Base-by-base conservation (phyloP, 2,797 vertebrate species). In the Microctenopoma stevenorrisi region DNA sequence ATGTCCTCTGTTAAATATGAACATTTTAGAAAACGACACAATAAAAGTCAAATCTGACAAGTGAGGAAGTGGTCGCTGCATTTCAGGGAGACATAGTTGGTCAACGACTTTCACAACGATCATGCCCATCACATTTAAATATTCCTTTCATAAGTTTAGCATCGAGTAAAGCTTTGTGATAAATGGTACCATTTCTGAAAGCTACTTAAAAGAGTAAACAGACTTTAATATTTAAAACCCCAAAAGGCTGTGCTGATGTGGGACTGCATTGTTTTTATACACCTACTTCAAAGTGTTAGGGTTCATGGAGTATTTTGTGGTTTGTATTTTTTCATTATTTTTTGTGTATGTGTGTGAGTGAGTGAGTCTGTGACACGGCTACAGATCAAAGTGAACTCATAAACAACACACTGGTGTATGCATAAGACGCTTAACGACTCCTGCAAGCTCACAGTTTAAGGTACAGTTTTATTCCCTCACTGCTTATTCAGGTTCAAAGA, bases 341-440 rank as follows among this genome's bases (percentile, higher is more conserved):
- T 70, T 26, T 59, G 48, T 51, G 0, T 59, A 12, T 68, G 7
- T 69, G 53, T 16, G 10, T 49, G 33, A 13, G 7, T 10, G 9
- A n/a, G 59, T 7, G 59, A 11, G 68, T 7, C 26, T 67, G 68
- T 65, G 83, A 78, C 71, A 76, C 75, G 18, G 49, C 54, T 7
- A 6, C 35, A 72, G 83, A 86, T 91, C 84, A 91, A 89, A 89
- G 86, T 69, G 73, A 88, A 79, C 61, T 72, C 46, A 68, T 80
- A 82, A 86, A 85, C 82, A 87, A 73, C 68, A 70, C 55, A 37
- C 67, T 66, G 61, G 65, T 74, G 81, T 54, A 76, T 86, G 80
- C 80, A 82, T 81, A 80, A 89, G 79, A 85, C 33, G 62, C 80
- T 85, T 79, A 85, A 68, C 57, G 33, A 74, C 67, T 75, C 46